These are phyloP conservation scores for Polyodon spathula DNA, from an alignment of 2,113 vertebrate species.

Conservation along the genomic window DNA sequence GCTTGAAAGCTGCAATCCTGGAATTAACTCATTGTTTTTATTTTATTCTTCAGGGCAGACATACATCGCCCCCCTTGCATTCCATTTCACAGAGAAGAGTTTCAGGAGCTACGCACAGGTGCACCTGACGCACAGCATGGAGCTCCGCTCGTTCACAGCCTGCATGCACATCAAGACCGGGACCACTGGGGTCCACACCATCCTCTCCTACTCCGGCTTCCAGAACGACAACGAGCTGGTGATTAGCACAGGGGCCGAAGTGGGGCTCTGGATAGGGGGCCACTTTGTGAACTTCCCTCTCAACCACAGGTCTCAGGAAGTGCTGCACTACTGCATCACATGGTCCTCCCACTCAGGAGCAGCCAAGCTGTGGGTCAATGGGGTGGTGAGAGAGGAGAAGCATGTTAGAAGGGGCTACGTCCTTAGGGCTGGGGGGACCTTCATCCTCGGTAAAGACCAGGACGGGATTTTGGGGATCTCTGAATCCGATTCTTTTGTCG, in stretches of 20 bases:
- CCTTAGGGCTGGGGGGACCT: slow-evolving; percentile 36
- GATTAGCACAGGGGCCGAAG: slow-evolving; percentile 44
- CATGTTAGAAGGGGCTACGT: slow-evolving; percentile 45
- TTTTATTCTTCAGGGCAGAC: slow-evolving; percentile 42
- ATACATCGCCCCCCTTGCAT: slow-evolving; percentile 49
- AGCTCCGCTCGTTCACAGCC: slow-evolving; percentile 55
- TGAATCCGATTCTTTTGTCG: slow-evolving; percentile 49
- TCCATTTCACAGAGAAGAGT: slow-evolving; percentile 55
- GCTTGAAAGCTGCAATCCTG: too few species aligned
- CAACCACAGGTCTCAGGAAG: slow-evolving; percentile 32
- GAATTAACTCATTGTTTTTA: slow-evolving; percentile 25
- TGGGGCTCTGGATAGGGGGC: slow-evolving; percentile 60
- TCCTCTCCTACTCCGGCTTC: slow-evolving; percentile 59
- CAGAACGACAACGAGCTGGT: slow-evolving; percentile 56
- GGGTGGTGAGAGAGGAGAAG: slow-evolving; percentile 40
- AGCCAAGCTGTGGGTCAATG: slow-evolving; percentile 54
- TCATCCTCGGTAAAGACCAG: slow-evolving; percentile 64
- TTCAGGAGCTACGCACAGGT: slow-evolving; percentile 49
- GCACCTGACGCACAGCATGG: slow-evolving; percentile 37
- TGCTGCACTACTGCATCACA: slow-evolving; percentile 62
- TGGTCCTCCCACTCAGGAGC: slow-evolving; percentile 58
- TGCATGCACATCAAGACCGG: slow-evolving; percentile 54
- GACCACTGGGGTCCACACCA: slow-evolving; percentile 31
- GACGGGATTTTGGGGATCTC: slow-evolving; percentile 57
- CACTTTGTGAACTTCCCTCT: slow-evolving; percentile 56